A percentile compares a stretch with the other conserved stretches of the same genome.
These are phyloP conservation scores for Aphaenogaster floridana DNA, from an alignment of 1,140 invertebrate species.

Conservation along the genomic window DNA sequence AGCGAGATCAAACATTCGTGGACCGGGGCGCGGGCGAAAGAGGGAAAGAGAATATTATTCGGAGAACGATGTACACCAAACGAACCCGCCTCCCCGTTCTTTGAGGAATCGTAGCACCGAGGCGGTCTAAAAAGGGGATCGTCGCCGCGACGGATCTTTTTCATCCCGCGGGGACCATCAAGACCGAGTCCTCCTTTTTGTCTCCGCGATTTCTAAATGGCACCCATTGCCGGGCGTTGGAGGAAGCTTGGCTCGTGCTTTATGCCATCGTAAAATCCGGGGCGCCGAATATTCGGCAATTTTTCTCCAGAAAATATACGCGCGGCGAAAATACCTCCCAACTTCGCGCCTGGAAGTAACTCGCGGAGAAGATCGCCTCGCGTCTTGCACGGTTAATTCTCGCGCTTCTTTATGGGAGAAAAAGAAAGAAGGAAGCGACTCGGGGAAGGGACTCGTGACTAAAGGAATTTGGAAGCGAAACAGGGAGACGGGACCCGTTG, in stretches of 20 bases:
- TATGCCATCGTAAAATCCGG: background rate
- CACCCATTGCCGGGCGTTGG: background rate
- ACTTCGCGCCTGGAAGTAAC: background rate
- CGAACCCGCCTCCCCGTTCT: slow-evolving; percentile 49
- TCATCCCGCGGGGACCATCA: slow-evolving; percentile 31
- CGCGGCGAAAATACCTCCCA: slow-evolving; percentile 5
- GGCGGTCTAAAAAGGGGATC: slow-evolving; percentile 34
- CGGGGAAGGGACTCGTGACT: background rate
- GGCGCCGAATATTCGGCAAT: background rate
- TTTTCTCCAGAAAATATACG: background rate
- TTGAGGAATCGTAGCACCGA: slow-evolving; percentile 50
- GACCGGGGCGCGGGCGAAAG: slow-evolving; percentile 69
- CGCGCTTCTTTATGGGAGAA: background rate
- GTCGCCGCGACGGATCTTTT: slow-evolving; percentile 12
- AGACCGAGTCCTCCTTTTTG: slow-evolving; percentile 29
- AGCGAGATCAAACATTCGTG: slow-evolving; percentile 80
- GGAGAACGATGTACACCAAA: slow-evolving; percentile 72
- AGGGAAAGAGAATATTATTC: slow-evolving; percentile 75
- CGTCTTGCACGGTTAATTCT: slow-evolving; percentile 20
- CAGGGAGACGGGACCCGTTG: background rate
- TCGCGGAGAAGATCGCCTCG: background rate
- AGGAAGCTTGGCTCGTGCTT: background rate
- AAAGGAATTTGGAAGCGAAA: slow-evolving; percentile 18
- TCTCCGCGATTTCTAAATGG: slow-evolving; percentile 28
- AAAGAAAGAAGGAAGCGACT: background rate